Evolutionary conservation across 64 coral and sea anemone species (phyloP).

Genomic region (Porites australiensis): DNA sequence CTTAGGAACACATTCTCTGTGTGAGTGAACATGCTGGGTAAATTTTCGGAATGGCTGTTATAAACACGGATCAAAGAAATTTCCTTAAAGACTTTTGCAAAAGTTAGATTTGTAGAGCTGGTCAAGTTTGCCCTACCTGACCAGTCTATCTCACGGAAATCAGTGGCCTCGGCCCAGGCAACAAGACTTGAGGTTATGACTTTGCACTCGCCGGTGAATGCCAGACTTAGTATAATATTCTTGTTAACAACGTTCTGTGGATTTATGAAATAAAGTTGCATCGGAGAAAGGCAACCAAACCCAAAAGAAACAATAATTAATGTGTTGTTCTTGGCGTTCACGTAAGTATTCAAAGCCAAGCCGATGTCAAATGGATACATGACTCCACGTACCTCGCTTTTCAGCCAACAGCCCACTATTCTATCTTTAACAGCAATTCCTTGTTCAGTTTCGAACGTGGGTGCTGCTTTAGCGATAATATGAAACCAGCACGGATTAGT

Average conservation of each 20-base stretch:
- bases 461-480: too few species aligned
- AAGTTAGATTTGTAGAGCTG: background rate
- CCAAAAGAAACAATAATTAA: background rate
- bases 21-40: background rate
- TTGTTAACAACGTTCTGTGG: conserved; percentile 15
- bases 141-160: conserved; percentile 1
- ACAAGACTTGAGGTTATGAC: background rate
- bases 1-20: conserved; percentile 21
- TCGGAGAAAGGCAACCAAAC: background rate
- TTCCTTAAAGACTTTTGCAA: background rate
- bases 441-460: background rate
- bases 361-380: background rate
- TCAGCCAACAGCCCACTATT: background rate
- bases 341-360: background rate
- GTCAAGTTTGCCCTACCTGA: background rate
- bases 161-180: conserved; percentile 16
- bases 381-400: background rate
- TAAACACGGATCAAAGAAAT: background rate
- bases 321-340: background rate
- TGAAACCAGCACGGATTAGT: too few species aligned
- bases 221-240: conserved; percentile 3
- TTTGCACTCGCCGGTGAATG: background rate
- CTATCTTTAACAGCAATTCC: background rate
- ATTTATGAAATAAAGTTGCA: conserved; percentile 23
- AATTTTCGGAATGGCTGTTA: background rate